These are phyloP conservation scores for Morone chrysops DNA, from an alignment of 2,113 vertebrate species.

Conservation along the genomic window DNA sequence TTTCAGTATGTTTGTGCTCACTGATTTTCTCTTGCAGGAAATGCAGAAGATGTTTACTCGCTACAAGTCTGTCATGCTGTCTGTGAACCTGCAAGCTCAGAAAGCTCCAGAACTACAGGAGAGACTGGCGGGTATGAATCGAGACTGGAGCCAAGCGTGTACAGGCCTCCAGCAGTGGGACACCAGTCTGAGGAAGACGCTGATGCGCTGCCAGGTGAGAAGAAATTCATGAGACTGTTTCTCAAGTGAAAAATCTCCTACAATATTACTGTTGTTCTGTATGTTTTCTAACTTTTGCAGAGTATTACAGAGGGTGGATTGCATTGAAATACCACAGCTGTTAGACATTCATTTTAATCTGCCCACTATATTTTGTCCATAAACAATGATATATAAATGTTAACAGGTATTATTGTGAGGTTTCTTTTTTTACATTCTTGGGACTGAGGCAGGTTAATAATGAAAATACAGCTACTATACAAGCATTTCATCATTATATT, in stretches of 20 bases:
- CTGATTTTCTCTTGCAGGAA: constrained; percentile 80
- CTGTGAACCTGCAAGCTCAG: constrained; percentile 83
- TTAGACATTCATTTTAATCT: no score
- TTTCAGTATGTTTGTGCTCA: neutral
- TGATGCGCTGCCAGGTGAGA: constrained; percentile 89
- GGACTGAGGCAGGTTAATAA: no score
- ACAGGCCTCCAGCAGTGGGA: constrained; percentile 86
- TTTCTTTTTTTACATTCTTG: no score
- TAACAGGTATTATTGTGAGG: no score
- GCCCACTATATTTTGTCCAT: no score
- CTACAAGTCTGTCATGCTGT: constrained; percentile 89
- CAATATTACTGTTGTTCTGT: neutral
- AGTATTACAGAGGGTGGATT: neutral
- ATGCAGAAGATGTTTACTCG: constrained; percentile 86
- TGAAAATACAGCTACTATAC: neutral
- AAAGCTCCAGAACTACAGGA: constrained; percentile 84
- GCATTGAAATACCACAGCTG: no score
- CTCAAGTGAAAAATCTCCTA: neutral
- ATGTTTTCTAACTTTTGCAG: neutral
- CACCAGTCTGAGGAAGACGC: constrained; percentile 81
- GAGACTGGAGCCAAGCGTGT: constrained; percentile 86
- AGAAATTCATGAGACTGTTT: neutral
- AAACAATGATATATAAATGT: no score
- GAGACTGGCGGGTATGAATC: constrained; percentile 83
- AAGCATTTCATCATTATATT: neutral